Evolutionary conservation across 2,888 invertebrate genomes (phyloP).

Genomic region (Lasius platythorax): DNA sequence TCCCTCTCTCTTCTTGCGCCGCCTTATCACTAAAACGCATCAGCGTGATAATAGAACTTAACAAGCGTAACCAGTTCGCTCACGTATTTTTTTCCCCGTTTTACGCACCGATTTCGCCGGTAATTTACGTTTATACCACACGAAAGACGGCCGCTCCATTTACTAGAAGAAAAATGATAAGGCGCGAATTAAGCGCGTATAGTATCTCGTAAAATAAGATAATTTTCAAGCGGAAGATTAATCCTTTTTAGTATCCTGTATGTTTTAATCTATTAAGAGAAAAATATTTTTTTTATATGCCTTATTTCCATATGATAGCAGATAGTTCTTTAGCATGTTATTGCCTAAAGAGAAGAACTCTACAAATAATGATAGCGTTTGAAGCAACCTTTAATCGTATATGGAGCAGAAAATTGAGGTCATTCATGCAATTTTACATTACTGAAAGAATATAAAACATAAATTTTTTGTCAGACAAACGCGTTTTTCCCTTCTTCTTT

Average conservation of each 20-base stretch:
- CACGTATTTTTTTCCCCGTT: constrained; percentile 1
- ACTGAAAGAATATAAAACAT: constrained; percentile 21
- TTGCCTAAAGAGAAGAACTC: not conserved
- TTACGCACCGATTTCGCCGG: not conserved
- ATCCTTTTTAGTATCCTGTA: not conserved
- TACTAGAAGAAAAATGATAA: not conserved
- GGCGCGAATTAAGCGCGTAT: not conserved
- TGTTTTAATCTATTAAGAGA: not conserved
- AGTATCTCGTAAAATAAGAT: not conserved
- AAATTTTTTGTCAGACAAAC: not conserved
- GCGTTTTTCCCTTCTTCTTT: not conserved
- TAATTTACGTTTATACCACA: constrained; percentile 8
- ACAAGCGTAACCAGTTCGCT: constrained; percentile 9
- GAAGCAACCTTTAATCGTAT: constrained; percentile 18
- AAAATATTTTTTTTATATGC: constrained; percentile 12
- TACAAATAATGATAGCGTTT: not conserved
- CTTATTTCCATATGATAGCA: not conserved
- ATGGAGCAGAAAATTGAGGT: constrained; percentile 30
- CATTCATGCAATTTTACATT: constrained; percentile 7
- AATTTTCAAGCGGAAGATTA: constrained; percentile 2
- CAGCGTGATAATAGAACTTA: constrained; percentile 32
- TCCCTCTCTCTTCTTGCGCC: not conserved
- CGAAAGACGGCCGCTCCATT: constrained; percentile 7
- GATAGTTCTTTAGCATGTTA: not conserved
- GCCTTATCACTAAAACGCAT: not conserved